These are phyloP conservation scores for Meriones unguiculatus DNA, from an alignment of 2,113 vertebrate species.

Conservation along the genomic window DNA sequence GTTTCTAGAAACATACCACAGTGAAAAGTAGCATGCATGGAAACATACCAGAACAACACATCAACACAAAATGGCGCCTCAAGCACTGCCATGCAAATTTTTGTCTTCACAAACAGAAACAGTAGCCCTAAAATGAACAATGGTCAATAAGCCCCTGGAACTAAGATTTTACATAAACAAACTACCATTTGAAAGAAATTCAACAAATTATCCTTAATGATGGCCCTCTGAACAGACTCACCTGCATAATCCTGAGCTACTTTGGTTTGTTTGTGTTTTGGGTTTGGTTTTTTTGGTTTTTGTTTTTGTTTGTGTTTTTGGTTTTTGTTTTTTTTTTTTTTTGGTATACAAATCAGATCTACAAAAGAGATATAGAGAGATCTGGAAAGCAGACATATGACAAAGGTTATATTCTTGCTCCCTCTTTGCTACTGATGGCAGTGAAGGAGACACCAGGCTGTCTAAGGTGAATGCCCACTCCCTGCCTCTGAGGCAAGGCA, in stretches of 20 bases:
- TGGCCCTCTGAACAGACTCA: background rate
- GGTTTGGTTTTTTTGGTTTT: background rate
- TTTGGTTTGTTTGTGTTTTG: too few relatives aligned
- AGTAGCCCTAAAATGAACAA: background rate
- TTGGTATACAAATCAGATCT: background rate
- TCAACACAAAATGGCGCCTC: background rate
- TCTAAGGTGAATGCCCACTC: background rate
- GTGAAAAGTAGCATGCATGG: background rate
- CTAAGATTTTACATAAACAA: background rate
- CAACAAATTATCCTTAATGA: slow-evolving; percentile 22
- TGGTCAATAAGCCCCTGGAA: background rate
- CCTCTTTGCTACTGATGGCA: background rate
- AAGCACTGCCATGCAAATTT: background rate
- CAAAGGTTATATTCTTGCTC: background rate
- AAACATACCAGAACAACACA: background rate
- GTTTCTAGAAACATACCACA: slow-evolving; percentile 10
- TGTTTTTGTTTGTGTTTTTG: too few relatives aligned
- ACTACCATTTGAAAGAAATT: slow-evolving; percentile 32
- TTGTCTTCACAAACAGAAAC: background rate
- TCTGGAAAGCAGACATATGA: background rate
- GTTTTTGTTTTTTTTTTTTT: too few relatives aligned
- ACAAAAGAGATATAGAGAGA: background rate
- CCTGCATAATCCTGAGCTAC: background rate
- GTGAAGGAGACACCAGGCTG: background rate
- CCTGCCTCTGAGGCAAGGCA: background rate